Percentiles rank a stretch among this genome's conserved stretches.
These are phyloP conservation scores for Brachionus rotundiformis DNA, from an alignment of 1,140 invertebrate species.

Conservation along the genomic window DNA sequence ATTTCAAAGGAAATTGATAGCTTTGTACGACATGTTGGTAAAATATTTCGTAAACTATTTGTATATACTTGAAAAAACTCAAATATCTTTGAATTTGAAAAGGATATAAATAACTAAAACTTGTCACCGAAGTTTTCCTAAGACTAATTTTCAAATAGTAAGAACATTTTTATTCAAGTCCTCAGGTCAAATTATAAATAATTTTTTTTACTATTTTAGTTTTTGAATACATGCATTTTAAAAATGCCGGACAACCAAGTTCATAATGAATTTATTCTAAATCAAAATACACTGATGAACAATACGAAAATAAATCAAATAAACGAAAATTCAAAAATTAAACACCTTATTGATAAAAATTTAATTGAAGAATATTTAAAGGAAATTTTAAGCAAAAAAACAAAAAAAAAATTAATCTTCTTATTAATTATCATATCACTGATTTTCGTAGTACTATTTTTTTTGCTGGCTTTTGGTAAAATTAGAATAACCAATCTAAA, in stretches of 20 bases:
- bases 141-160: neutral
- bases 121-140: neutral
- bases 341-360: neutral
- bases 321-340: neutral
- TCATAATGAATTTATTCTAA: neutral
- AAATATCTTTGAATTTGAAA: no score
- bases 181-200: neutral
- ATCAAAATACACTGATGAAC: neutral
- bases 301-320: neutral
- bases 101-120: no score
- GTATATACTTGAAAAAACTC: no score
- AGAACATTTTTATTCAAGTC: neutral
- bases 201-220: neutral
- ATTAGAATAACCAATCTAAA: neutral
- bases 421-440: neutral
- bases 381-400: neutral
- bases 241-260: neutral
- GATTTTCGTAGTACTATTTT: neutral
- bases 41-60: no score
- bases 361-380: neutral
- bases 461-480: neutral
- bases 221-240: neutral
- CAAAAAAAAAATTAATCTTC: neutral
- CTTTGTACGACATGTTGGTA: no score
- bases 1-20: no score